phyloP scores from a whole-genome alignment of 2,113 vertebrate species.

The Brevimyrus niger region DNA sequence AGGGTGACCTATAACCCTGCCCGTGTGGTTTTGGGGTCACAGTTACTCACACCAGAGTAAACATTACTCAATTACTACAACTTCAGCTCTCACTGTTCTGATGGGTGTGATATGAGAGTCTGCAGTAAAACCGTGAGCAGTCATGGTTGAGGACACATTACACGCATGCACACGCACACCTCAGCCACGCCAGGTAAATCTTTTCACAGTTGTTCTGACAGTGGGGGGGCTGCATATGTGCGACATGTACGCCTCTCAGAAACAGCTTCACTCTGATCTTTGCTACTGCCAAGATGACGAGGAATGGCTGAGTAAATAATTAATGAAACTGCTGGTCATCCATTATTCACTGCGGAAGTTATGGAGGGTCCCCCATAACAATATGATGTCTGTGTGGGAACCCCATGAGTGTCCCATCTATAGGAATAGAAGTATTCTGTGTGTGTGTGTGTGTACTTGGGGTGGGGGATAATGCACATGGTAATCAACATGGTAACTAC shows the following conservation, averaged over 20 bases:
- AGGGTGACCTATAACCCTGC: background rate
- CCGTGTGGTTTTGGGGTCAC: background rate
- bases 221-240: background rate
- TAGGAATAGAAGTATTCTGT: background rate
- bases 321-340: background rate
- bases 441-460: background rate
- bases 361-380: background rate
- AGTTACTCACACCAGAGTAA: background rate
- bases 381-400: background rate
- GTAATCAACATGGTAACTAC: constrained; percentile 17
- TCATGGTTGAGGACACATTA: background rate
- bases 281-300: background rate
- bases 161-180: background rate
- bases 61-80: background rate
- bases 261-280: background rate
- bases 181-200: background rate
- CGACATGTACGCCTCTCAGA: background rate
- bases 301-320: background rate
- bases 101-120: background rate
- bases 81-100: background rate
- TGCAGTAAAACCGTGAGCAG: background rate
- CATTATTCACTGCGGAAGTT: background rate
- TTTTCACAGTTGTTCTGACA: background rate
- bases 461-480: background rate
- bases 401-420: background rate